These are phyloP conservation scores for Tricholaema leucomelas DNA, from an alignment of 2,113 vertebrate species.

Conservation along the genomic window DNA sequence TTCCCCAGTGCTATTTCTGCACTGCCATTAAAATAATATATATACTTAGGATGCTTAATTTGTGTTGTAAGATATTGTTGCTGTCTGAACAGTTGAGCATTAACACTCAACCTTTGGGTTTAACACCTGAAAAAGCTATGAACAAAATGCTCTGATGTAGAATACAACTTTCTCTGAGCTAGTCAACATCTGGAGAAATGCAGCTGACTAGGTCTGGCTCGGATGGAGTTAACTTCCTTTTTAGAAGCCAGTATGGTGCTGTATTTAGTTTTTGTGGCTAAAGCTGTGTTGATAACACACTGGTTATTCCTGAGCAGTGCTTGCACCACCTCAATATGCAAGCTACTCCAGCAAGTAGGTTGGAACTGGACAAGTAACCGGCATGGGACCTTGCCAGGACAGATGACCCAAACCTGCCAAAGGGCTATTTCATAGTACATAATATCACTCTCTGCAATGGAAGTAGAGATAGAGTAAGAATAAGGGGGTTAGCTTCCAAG, in stretches of 20 bases:
- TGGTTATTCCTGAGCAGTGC: background rate
- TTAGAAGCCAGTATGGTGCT: background rate
- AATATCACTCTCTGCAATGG: background rate
- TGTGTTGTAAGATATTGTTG: background rate
- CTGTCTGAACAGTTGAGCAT: background rate
- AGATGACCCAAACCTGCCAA: background rate
- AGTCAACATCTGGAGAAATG: background rate
- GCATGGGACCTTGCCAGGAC: background rate
- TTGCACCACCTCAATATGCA: background rate
- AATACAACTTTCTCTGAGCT: background rate
- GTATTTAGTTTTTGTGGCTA: background rate
- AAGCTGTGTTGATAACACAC: background rate
- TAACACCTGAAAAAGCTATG: background rate
- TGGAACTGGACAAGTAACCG: background rate
- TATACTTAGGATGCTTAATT: background rate
- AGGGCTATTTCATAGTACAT: background rate
- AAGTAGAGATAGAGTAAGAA: background rate
- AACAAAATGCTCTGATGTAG: background rate
- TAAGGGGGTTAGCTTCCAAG: background rate
- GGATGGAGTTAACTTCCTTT: background rate
- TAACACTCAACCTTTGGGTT: background rate
- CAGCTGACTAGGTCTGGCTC: background rate
- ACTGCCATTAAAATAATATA: background rate
- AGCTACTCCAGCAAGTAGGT: background rate
- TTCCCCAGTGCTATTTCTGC: background rate